phyloP scores from a whole-genome alignment of 1,140 invertebrate species.

The Coenobita brevimanus region DNA sequence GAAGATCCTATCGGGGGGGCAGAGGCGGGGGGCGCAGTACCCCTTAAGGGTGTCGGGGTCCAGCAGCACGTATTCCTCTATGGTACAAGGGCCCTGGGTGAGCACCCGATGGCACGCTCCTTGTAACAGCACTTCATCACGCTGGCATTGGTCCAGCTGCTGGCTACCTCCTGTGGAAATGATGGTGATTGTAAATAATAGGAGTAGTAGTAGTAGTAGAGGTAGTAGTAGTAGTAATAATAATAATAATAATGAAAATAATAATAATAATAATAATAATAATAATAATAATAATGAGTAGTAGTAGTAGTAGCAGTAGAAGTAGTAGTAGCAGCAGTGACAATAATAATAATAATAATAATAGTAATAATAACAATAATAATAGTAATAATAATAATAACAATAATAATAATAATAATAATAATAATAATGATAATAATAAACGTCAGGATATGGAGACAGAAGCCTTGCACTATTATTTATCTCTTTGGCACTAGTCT shows the following conservation, averaged over 20 bases:
- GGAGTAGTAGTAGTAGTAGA: neutral
- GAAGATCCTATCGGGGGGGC: conserved; percentile 48
- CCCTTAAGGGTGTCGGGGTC: neutral
- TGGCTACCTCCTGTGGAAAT: neutral
- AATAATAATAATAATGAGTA: too few relatives aligned
- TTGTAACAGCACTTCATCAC: conserved; percentile 9
- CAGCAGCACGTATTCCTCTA: conserved; percentile 26
- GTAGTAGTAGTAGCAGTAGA: too few relatives aligned
- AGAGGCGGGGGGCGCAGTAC: conserved; percentile 31
- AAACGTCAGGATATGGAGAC: too few relatives aligned
- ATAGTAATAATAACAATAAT: neutral
- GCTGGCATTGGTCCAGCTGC: conserved; percentile 1
- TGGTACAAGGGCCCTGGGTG: conserved; percentile 29
- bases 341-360: neutral
- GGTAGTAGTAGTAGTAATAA: neutral
- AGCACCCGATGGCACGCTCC: conserved; percentile 24
- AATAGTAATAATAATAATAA: too few relatives aligned
- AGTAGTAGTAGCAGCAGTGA: neutral
- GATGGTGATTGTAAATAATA: neutral
- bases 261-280: too few relatives aligned
- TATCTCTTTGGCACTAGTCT: too few relatives aligned
- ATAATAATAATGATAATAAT: too few relatives aligned
- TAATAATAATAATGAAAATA: neutral
- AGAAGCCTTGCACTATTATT: too few relatives aligned
- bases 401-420: too few relatives aligned